Percentiles rank a stretch among this genome's conserved stretches.
phyloP scores from a whole-genome alignment of 2,888 invertebrate genomes.

The Drosophila borealis region DNA sequence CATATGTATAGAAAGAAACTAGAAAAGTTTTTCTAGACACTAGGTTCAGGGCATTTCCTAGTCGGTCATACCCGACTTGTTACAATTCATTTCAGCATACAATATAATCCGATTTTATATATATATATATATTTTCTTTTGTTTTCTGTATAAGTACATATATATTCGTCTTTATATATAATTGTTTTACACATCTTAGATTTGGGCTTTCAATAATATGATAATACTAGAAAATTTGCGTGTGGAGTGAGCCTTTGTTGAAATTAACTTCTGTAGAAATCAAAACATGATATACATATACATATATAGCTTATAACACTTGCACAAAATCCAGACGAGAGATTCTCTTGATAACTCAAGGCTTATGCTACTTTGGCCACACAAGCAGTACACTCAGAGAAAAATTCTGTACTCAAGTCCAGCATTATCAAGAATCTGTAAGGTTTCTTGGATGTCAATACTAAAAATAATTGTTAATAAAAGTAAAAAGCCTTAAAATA shows the following conservation, averaged over 20 bases:
- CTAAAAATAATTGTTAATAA: too few species aligned
- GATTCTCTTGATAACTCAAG: slow-evolving; percentile 22
- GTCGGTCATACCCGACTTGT: too few species aligned
- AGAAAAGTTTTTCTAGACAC: too few species aligned
- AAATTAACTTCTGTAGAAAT: slow-evolving; percentile 32
- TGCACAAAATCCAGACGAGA: slow-evolving; percentile 25
- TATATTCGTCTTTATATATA: slow-evolving; percentile 54
- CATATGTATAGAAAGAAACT: too few species aligned
- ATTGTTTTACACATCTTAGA: slow-evolving; percentile 65
- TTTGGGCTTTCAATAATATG: slow-evolving; percentile 43
- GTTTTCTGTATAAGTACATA: slow-evolving; percentile 51
- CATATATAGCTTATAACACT: slow-evolving; percentile 11
- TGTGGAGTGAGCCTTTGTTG: slow-evolving; percentile 39
- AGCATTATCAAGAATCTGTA: too few species aligned
- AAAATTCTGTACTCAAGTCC: not conserved
- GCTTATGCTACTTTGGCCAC: slow-evolving; percentile 55
- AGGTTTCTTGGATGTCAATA: not conserved
- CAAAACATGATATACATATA: slow-evolving; percentile 10
- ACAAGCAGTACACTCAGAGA: slow-evolving; percentile 16
- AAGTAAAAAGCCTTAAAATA: too few species aligned
- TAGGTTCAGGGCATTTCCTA: too few species aligned
- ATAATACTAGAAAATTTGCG: slow-evolving; percentile 62
- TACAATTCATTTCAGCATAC: too few species aligned
- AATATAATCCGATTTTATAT: slow-evolving; percentile 4
- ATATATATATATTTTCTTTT: slow-evolving; percentile 34